A percentile compares a stretch with the other conserved stretches of the same genome.
Evolutionary conservation across 1,140 invertebrate species (phyloP).

Genomic region (Spodoptera litura): DNA sequence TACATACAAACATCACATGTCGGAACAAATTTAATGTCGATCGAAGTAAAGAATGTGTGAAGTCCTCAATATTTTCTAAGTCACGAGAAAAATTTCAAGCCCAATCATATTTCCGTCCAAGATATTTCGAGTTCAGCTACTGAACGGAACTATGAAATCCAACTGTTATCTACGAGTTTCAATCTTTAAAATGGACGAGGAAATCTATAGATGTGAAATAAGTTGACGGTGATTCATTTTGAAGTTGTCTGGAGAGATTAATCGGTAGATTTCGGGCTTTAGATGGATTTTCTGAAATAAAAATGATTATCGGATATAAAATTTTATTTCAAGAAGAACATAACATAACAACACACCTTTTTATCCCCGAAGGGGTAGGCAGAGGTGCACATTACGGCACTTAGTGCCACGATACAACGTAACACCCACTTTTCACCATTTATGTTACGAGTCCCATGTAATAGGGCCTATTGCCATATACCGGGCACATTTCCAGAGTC

Average conservation of each 20-base stretch:
- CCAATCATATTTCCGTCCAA: slow-evolving; percentile 27
- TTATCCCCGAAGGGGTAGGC: too few species aligned
- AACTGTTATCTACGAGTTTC: slow-evolving; percentile 38
- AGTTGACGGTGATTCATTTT: slow-evolving; percentile 12
- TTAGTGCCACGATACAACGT: too few species aligned
- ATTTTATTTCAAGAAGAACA: too few species aligned
- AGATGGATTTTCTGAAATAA: too few species aligned
- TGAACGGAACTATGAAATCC: slow-evolving; percentile 37
- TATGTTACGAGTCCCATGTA: too few species aligned
- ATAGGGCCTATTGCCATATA: too few species aligned
- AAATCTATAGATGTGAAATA: slow-evolving; percentile 40
- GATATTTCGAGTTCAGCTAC: slow-evolving; percentile 6
- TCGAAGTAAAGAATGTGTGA: neutral
- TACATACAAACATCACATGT: too few species aligned
- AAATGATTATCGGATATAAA: too few species aligned
- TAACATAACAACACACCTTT: too few species aligned
- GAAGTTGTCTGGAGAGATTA: neutral
- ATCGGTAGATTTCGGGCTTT: neutral
- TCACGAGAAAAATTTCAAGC: neutral
- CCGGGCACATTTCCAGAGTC: too few species aligned
- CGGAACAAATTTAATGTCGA: neutral
- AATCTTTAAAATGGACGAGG: slow-evolving; percentile 47
- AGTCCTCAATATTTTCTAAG: neutral
- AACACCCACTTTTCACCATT: too few species aligned
- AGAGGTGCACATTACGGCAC: too few species aligned